phyloP scores from a whole-genome alignment of 2,888 invertebrate genomes.

The Oegoconia quadripuncta region DNA sequence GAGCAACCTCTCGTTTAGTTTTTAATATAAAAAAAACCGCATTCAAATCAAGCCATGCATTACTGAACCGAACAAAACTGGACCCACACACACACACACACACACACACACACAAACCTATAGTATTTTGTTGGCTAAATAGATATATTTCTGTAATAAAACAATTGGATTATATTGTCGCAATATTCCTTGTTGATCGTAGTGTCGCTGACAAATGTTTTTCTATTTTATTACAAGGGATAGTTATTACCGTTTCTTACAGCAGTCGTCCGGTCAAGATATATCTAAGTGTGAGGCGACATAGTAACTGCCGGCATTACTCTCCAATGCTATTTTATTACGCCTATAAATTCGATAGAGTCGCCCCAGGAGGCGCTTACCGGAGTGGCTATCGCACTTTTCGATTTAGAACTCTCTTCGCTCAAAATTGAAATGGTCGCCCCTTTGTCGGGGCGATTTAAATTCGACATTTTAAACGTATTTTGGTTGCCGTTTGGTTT shows the following conservation, averaged over 20 bases:
- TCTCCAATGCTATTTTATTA: constrained; percentile 66
- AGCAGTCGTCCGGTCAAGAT: constrained; percentile 2
- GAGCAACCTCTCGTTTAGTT: too few relatives aligned
- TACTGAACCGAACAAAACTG: too few relatives aligned
- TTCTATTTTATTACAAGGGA: too few relatives aligned
- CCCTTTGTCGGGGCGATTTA: constrained; percentile 64
- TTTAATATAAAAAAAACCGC: too few relatives aligned
- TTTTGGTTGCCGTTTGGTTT: constrained; percentile 28
- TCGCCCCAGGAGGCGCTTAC: constrained; percentile 68
- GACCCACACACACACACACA: too few relatives aligned
- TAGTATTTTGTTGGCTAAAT: too few relatives aligned
- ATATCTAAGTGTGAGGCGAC: constrained; percentile 6
- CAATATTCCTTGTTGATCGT: too few relatives aligned
- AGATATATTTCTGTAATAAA: too few relatives aligned
- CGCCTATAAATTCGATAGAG: constrained; percentile 68
- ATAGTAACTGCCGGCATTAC: constrained; percentile 33
- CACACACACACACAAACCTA: too few relatives aligned
- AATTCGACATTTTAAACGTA: constrained; percentile 65
- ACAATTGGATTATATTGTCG: too few relatives aligned
- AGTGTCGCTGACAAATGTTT: too few relatives aligned
- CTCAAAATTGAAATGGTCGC: constrained; percentile 70
- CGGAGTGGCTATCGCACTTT: constrained; percentile 66
- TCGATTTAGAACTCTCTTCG: constrained; percentile 63
- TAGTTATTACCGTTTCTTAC: neutral
- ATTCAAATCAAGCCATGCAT: too few relatives aligned